phyloP scores from a whole-genome alignment of 2,797 vertebrate genomes.

The Mormyrus proboscirostris region DNA sequence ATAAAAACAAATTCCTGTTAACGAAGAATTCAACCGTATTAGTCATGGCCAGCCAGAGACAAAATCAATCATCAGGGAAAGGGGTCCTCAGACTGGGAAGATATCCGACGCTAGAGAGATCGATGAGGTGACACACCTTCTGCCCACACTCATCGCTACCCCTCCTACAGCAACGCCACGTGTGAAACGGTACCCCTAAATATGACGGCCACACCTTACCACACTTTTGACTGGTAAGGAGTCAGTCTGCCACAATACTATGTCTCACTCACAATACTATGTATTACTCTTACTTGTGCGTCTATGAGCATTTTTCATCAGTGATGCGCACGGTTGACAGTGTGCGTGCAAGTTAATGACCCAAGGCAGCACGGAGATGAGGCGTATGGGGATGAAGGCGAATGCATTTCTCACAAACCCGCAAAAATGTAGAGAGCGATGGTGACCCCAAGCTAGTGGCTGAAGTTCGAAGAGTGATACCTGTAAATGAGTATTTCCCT shows the following conservation, averaged over 20 bases:
- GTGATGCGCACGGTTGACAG: background rate
- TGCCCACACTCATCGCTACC: background rate
- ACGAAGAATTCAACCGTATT: slow-evolving; percentile 11
- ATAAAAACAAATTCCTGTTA: slow-evolving; percentile 18
- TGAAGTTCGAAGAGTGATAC: background rate
- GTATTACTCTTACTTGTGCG: background rate
- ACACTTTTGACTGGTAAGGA: background rate
- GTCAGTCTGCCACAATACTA: background rate
- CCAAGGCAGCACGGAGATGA: background rate
- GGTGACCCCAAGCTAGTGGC: slow-evolving; percentile 23
- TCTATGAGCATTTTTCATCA: background rate
- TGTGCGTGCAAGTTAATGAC: background rate
- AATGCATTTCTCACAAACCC: background rate
- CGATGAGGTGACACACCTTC: background rate
- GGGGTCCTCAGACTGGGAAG: background rate
- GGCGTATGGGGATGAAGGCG: background rate
- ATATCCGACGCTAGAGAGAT: background rate
- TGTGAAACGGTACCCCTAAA: no score
- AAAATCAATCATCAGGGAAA: background rate
- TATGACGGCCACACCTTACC: background rate
- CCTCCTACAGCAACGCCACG: background rate
- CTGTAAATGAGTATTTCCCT: slow-evolving; percentile 36
- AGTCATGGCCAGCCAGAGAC: slow-evolving; percentile 5
- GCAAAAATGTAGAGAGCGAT: background rate
- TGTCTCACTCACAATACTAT: no score